These are phyloP conservation scores for Phalanger gymnotis DNA, from an alignment of 2,797 vertebrate genomes.

Conservation along the genomic window DNA sequence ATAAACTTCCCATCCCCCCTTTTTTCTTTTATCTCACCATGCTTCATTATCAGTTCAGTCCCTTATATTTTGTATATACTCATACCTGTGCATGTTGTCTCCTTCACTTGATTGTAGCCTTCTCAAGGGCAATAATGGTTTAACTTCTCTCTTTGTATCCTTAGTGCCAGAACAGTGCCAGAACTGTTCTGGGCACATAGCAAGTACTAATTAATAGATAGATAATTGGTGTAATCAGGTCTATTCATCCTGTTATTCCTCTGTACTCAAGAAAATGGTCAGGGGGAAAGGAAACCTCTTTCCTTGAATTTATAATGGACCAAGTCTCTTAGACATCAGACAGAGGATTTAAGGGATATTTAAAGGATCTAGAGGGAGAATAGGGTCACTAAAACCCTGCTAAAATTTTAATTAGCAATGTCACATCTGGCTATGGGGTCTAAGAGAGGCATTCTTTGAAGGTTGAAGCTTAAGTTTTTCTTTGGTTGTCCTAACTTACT, in stretches of 20 bases:
- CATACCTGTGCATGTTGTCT: background rate
- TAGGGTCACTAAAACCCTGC: background rate
- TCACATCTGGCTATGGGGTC: background rate
- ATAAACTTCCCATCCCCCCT: background rate
- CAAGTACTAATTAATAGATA: background rate
- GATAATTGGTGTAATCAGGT: background rate
- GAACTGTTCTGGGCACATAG: background rate
- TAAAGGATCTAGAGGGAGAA: background rate
- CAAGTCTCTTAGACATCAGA: background rate
- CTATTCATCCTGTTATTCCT: background rate
- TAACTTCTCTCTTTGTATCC: background rate
- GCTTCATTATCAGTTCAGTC: background rate
- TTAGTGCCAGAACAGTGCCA: too few species aligned
- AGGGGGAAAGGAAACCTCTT: background rate
- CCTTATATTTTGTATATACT: background rate
- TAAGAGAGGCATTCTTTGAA: background rate
- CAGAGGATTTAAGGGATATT: too few species aligned
- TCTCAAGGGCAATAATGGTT: background rate
- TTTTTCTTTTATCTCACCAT: background rate
- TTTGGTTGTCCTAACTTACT: background rate
- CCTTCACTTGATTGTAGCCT: background rate
- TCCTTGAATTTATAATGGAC: background rate
- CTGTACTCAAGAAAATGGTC: background rate
- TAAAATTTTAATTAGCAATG: background rate
- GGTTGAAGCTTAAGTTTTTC: background rate